Base-by-base conservation (phyloP, 2,888 invertebrate genomes). In the Agonopterix heracliana region DNA sequence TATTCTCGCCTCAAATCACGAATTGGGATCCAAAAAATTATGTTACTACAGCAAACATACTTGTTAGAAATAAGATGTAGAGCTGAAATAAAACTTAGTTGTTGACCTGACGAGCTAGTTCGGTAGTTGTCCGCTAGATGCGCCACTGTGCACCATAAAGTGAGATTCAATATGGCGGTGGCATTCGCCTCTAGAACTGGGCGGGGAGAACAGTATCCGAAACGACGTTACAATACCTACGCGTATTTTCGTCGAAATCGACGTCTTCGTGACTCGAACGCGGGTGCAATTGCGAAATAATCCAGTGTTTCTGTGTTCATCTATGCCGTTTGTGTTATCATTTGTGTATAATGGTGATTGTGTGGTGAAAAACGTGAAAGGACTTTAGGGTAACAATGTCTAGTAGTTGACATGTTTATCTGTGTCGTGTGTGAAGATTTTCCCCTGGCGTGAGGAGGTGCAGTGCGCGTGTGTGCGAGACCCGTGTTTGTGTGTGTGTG, bases 341-440 rank as follows among this genome's bases (percentile, higher is more conserved):
- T 78, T 70, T 74, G 82, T 81, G 88, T 59, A 55, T 67, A 68
- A 78, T 80, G 63, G 81, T 88, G 81, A 66, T 78, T 74, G 69
- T 71, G 78, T 85, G 74, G 78, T 85, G 84, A 78, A 80, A 81
- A 86, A 77, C 81, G 85, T 84, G 82, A 77, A 83, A 83, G 78
- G 77, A 82, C 80, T 81, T 82, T 84, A 81, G 79, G 82, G 86
- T 84, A 86, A 87, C 86, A 83, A 87, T 88, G 87, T 88, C 82
- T 86, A 86, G 82, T 74, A 85, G 84, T 88, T 88, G 88, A 88
- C 88, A 88, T 88, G 88, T 88, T 88, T 88, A 88, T 88, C 88
- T 87, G 87, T 88, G 85, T 81, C 86, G 87, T 88, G 85, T 87
- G 85, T 87, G 88, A 88, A 87, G 88, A 87, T 87, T 88, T 88